Base-by-base conservation (phyloP, 2,113 vertebrate genomes). In the Salvelinus alpinus region DNA sequence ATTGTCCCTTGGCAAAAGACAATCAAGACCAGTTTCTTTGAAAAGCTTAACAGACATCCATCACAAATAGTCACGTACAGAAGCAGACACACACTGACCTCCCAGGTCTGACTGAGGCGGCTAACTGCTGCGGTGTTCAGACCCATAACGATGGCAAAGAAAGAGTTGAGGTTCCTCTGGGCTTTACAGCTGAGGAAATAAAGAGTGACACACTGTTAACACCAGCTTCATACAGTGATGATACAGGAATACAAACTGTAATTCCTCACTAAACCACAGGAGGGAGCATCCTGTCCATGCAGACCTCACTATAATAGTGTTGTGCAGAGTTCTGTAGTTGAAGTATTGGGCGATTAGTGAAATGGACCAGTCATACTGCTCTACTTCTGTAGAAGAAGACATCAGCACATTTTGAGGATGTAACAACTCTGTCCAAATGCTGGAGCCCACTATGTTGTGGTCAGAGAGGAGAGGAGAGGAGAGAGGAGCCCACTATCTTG, bases 121-220 rank as follows among this genome's bases (percentile, higher is more conserved):
- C 97, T 95, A 71, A 99, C 94, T 1, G 98, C 97, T 59, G 97
- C 95, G 16, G 96, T 96, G 88, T 98, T 99, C 83, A 99, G 95
- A 76, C 97, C 98, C 98, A 99, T 97, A 86, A 99, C 96, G 62
- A 99, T 97, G 70, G 97, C 96, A 79, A 99, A 99, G 90, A 98
- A 98, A 18, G 96, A 97, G 93, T 97, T 98, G 91, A 99, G 91
- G 90, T 99, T 99, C 90, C 94, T 95, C 86, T 97, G 97, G 86
- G 96, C 95, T 94, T 97, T 99, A 91, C 98, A 99, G 83, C 98
- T 99, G 54, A 1, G 74, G 85, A 81, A 89, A 34, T 82, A 12
- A n/a, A 71, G 7, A 22, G 74, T 25, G 60, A 72, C 13, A 77
- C 12, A 34, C 14, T 48, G 64, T 65, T 13, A 65, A 24, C 22